Evolutionary conservation across 2,113 vertebrate genomes (phyloP).

Genomic region (Lepidothrix coronata): DNA sequence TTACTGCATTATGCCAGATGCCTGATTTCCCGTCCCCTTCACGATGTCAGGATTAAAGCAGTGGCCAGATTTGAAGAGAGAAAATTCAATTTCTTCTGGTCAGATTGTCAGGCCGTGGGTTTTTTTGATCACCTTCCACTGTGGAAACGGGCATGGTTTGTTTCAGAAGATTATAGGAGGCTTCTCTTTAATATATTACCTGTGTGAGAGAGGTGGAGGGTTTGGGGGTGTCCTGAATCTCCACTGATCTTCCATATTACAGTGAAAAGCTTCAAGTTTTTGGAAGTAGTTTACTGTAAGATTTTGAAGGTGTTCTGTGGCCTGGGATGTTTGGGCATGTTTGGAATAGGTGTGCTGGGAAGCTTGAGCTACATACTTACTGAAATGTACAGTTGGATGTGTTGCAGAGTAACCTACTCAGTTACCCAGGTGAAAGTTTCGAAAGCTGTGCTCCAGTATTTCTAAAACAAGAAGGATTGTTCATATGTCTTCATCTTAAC

Average conservation of each 20-base stretch:
- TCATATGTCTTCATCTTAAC: neutral
- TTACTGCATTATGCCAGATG: conserved; percentile 5
- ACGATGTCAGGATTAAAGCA: conserved; percentile 22
- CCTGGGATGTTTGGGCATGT: neutral
- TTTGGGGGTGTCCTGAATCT: neutral
- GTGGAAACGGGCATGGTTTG: neutral
- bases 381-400: neutral
- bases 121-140: neutral
- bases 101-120: neutral
- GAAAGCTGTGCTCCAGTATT: neutral
- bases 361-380: neutral
- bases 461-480: neutral
- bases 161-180: neutral
- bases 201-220: neutral
- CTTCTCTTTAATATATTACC: neutral
- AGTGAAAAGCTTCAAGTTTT: neutral
- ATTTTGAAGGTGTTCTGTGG: neutral
- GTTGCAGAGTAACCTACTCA: neutral
- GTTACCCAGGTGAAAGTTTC: neutral
- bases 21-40: neutral
- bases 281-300: neutral
- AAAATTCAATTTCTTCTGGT: conserved; percentile 26
- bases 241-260: neutral
- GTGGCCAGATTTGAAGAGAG: neutral
- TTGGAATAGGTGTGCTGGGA: neutral